Base-by-base conservation (phyloP, 2,797 vertebrate genomes). In the Limosa lapponica region DNA sequence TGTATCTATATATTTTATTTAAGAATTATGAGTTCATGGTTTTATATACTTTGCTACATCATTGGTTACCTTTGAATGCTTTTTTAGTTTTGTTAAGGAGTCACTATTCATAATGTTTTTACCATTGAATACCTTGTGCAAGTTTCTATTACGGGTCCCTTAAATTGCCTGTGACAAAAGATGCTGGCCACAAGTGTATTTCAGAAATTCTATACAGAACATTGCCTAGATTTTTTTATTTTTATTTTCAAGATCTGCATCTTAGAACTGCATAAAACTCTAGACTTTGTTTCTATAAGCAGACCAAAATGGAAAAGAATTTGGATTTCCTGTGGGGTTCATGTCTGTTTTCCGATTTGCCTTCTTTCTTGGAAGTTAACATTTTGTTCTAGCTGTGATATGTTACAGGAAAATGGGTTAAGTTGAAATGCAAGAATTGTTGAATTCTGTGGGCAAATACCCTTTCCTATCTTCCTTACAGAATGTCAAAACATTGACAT, bases 351-450 rank as follows among this genome's bases (percentile, higher is more conserved):
- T 91, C 79, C n/a, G 27, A 65, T 83, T 95, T 87, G 28, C 34
- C 51, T 79, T 75, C 48, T 78, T 84, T 87, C 72, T 81, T 91
- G 28, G 44, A 78, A 89, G 30, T 69, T 86, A 89, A 41, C 18
- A 32, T 77, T 92, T 91, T 94, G 44, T 84, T 89, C 58, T 61
- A 48, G 46, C 66, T 93, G n/a, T 87, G 36, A 71, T 85, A 52
- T 37, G 64, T 77, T 75, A 44, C 41, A 77, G 72, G 25, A 61
- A 90, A 91, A 75, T 44, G 16, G 32, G 24, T 19, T 59, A 90
- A 81, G 11, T 81, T 14, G 43, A 65, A 94, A 88, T 32, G 43
- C 49, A 65, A 57, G 46, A 73, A 18, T 34, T 1, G 0, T 41
- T 81, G 28, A 85, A 88, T 91, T 87, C 28, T 89, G 49, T 62